Base-by-base conservation (phyloP, 2,888 invertebrate species). In the Aphidius colemani region DNA sequence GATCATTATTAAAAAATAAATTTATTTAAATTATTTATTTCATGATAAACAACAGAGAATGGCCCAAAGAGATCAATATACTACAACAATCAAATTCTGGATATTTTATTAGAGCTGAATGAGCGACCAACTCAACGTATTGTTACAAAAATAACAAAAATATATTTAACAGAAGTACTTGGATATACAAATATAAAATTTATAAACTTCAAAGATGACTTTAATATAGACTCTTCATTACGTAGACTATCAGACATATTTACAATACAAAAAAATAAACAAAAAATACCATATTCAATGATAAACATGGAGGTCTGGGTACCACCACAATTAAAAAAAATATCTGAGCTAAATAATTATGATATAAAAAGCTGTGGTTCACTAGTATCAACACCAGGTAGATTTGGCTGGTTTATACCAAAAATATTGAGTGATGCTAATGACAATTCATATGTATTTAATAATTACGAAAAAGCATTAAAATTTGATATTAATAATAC, bases 251-350 rank as follows among this genome's bases (percentile, higher is more conserved):
- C 74, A 39, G 80, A 75, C 3, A 71, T 66, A 2, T 30, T 65
- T 7, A 67, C 67, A 0, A 60, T 66, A 7, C 71, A 71, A 6
- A 69, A 67, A 2, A 64, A 71, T 30, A 70, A 62, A 55, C 68
- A 6, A 71, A 85, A 85, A 61, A 71, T 81, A 61, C 85, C 85
- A 8, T 76, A 78, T 39, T 78, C 85, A 0, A 85, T 86, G 82
- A 85, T 92, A 13, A 91, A 92, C 78, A 80, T 92, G 74, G 92
- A 90, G 77, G 88, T 90, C 0, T 91, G 90, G 89, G 83, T 89
- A 65, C 85, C 88, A 30, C 86, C 90, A 0, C 87, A 88, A 51
- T 84, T 85, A 60, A 88, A 88, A 73, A 82, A 85, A 41, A 82
- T 82, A 60, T 83, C 84, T 72, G 77, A 80, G n/a, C 69, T 84